These are phyloP conservation scores for Prionailurus viverrinus DNA, from an alignment of 2,113 vertebrate species.

Conservation along the genomic window DNA sequence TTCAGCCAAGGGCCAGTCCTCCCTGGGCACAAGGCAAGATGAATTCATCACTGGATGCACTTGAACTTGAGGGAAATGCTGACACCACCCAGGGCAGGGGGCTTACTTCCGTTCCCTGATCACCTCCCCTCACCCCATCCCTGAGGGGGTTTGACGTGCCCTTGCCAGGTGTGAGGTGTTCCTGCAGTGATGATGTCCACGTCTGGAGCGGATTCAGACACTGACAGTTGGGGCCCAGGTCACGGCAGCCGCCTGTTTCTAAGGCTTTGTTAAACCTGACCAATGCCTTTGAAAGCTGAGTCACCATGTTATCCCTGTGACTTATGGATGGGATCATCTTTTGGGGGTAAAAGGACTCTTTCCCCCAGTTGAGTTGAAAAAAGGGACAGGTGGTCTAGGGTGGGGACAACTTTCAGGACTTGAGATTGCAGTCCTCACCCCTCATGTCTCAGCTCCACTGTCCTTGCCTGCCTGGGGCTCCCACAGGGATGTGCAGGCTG, in stretches of 20 bases:
- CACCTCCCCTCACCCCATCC: fast-evolving
- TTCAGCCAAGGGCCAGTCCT: not conserved
- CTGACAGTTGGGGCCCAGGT: not conserved
- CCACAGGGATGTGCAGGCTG: fast-evolving
- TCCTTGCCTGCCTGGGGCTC: not conserved
- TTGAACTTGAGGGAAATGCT: not conserved
- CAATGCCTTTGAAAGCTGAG: not conserved
- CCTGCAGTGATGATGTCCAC: not conserved
- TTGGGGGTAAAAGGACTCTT: not conserved
- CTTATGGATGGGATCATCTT: not conserved
- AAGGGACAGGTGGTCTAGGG: not conserved
- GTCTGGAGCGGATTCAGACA: fast-evolving
- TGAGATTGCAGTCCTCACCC: not conserved
- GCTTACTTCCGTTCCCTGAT: not conserved
- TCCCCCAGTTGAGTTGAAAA: not conserved
- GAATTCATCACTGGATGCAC: not conserved
- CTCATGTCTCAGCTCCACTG: fast-evolving
- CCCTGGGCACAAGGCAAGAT: not conserved
- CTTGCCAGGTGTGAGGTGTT: too few species aligned
- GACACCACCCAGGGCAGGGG: not conserved
- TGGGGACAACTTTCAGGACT: fast-evolving
- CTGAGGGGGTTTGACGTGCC: fast-evolving
- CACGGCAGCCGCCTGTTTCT: not conserved
- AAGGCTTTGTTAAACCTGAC: not conserved
- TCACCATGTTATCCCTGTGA: not conserved